Conservation (phyloP, 1,140 invertebrate genomes). For the Magallana angulata region DNA sequence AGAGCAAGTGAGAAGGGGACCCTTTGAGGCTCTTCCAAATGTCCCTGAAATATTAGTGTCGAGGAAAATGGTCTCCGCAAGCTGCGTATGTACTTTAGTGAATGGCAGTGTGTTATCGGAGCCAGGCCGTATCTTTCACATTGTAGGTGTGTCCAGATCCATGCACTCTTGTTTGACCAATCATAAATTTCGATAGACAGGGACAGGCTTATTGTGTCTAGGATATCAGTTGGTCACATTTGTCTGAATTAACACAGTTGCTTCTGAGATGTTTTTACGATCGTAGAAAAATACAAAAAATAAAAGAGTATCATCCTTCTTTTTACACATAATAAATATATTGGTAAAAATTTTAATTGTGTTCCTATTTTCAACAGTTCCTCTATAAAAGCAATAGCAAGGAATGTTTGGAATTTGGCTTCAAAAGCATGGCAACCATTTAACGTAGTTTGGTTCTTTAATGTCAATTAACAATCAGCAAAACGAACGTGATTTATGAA, state of each 20-base stretch:
- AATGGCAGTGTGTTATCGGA: too few species aligned
- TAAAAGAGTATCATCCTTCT: neutral
- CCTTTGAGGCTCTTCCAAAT: neutral
- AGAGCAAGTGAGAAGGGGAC: neutral
- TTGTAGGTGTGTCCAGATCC: too few species aligned
- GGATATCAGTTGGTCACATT: too few species aligned
- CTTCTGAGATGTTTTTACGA: too few species aligned
- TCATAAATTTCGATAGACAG: too few species aligned
- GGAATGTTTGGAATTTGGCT: neutral
- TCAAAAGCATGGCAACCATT: neutral
- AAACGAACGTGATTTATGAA: neutral
- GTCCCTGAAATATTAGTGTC: neutral
- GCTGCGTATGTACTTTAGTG: too few species aligned
- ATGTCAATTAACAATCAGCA: neutral
- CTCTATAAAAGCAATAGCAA: neutral
- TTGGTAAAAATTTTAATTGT: neutral
- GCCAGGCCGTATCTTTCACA: too few species aligned
- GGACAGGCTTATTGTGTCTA: too few species aligned
- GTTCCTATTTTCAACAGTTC: neutral
- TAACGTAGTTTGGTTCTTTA: neutral
- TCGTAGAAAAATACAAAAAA: too few species aligned
- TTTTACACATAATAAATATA: neutral
- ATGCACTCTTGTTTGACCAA: too few species aligned
- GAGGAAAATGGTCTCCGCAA: too few species aligned
- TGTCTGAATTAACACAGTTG: too few species aligned